phyloP scores from a whole-genome alignment of 2,888 invertebrate genomes.

The Portevinia maculata region DNA sequence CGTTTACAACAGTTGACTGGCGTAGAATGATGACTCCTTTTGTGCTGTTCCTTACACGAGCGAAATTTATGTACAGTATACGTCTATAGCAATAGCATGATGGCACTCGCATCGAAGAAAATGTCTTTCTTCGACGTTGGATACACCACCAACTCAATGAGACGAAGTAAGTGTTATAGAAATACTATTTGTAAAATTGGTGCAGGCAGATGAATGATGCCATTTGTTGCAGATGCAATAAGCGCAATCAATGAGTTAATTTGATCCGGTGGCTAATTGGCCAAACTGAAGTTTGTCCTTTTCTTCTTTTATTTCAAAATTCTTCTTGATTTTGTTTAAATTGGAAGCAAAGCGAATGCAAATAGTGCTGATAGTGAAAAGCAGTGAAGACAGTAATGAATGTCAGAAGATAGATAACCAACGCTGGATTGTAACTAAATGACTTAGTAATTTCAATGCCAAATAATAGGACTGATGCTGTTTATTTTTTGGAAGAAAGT shows the following conservation, averaged over 20 bases:
- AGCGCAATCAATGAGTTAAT: conserved; percentile 70
- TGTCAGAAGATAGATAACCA: neutral
- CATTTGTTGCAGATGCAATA: conserved; percentile 64
- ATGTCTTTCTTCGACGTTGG: conserved; percentile 29
- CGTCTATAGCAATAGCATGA: conserved; percentile 10
- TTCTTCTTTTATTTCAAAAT: neutral
- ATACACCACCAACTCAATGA: conserved; percentile 51
- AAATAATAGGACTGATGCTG: neutral
- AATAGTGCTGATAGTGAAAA: conserved; percentile 33
- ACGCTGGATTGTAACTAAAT: neutral
- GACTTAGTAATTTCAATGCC: neutral
- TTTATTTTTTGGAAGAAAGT: too few relatives aligned
- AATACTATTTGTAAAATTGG: conserved; percentile 59
- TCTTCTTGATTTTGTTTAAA: neutral
- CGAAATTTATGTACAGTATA: neutral
- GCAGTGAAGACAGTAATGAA: neutral
- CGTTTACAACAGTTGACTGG: conserved; percentile 61
- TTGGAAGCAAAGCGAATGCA: conserved; percentile 9
- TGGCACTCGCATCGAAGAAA: conserved; percentile 31
- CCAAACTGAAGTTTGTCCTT: conserved; percentile 59
- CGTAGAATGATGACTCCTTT: conserved; percentile 54
- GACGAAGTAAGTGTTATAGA: conserved; percentile 64
- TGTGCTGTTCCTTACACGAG: conserved; percentile 23
- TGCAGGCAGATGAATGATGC: conserved; percentile 55
- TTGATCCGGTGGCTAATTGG: conserved; percentile 70